A percentile compares a stretch with the other conserved stretches of the same genome.
Conservation (phyloP, 2,113 vertebrate genomes). For the Cyprinodon variegatus region DNA sequence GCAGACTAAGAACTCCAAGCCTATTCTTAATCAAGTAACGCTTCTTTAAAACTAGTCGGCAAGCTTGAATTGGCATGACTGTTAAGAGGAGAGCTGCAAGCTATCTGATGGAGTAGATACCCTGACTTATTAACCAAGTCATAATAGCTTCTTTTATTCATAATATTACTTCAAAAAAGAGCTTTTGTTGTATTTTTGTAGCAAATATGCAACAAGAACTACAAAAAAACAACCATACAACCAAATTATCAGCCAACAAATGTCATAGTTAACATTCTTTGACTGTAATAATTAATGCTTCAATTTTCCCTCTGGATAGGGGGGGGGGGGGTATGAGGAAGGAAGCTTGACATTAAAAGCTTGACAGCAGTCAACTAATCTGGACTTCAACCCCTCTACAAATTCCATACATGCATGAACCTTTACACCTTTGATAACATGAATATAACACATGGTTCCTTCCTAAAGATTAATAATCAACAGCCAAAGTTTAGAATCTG, state of each 20-base stretch:
- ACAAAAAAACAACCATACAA: too few species aligned
- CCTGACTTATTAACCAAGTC: too few species aligned
- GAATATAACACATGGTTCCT: neutral
- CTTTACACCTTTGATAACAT: neutral
- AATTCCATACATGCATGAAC: neutral
- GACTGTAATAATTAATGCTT: too few species aligned
- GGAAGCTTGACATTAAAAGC: neutral
- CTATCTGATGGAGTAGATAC: neutral
- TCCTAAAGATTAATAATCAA: neutral
- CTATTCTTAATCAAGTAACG: neutral
- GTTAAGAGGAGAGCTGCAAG: neutral
- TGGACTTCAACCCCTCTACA: neutral
- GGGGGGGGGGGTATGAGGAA: too few species aligned
- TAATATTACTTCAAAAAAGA: too few species aligned
- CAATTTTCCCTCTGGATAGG: too few species aligned
- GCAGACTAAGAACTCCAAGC: too few species aligned
- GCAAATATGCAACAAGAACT: too few species aligned
- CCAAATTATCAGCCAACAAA: too few species aligned
- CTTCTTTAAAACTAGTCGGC: neutral
- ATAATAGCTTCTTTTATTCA: too few species aligned
- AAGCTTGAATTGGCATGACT: neutral
- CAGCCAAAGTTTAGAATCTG: neutral
- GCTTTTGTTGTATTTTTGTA: too few species aligned
- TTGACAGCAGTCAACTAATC: neutral
- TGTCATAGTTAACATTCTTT: too few species aligned